A percentile compares a stretch with the other conserved stretches of the same genome.
Conservation (phyloP, 1,140 invertebrate genomes). For the Centruroides sculpturatus region DNA sequence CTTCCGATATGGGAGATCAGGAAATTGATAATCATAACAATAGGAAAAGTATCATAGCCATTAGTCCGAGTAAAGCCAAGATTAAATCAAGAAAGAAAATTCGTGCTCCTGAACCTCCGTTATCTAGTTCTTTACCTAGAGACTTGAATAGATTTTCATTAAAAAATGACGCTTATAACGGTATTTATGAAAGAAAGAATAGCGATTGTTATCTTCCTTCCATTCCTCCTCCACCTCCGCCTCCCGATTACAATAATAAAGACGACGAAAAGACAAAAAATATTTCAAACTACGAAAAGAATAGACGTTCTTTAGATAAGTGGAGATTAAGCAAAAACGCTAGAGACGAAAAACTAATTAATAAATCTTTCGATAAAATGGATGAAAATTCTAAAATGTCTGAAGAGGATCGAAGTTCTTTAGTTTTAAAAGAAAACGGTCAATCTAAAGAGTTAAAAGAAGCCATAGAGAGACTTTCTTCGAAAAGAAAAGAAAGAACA, state of each 20-base stretch:
- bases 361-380: conserved; percentile 7
- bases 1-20: not conserved
- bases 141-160: not conserved
- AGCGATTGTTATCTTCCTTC: no score
- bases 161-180: no score
- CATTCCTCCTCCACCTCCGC: conserved; percentile 5
- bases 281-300: conserved; percentile 8
- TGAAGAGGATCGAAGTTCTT: not conserved
- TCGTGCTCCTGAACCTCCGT: conserved; percentile 5
- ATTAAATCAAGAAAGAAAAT: conserved; percentile 12
- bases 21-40: not conserved
- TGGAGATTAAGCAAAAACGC: conserved; percentile 8
- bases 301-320: conserved; percentile 9
- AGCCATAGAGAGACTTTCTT: not conserved
- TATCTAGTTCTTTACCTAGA: conserved; percentile 8
- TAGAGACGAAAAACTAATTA: not conserved
- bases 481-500: no score
- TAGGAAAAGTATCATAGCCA: conserved; percentile 8
- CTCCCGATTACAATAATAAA: conserved; percentile 9
- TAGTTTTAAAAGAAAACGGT: no score
- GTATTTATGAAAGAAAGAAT: no score
- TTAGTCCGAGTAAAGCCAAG: conserved; percentile 11
- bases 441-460: not conserved
- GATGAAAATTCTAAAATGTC: conserved; percentile 1
- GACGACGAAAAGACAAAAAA: not conserved